Evolutionary conservation across 2,113 vertebrate species (phyloP), one percentile per base, ranked within the genome.

Genomic region (Otolemur garnettii): DNA sequence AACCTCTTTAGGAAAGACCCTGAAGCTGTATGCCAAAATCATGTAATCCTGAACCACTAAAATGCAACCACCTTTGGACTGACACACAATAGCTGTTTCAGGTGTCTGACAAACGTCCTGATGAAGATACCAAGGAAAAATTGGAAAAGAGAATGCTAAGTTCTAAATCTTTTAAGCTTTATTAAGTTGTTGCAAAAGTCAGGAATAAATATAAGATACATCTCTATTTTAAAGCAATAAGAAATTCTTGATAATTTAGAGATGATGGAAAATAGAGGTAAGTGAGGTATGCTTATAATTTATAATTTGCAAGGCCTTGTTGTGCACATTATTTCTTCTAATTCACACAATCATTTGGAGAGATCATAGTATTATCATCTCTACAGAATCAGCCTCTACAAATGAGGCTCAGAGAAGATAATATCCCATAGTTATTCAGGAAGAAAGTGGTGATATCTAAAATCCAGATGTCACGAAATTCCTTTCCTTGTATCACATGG

Each of bases 51-150:
- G 80, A 97, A 68, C 53, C 77, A 88, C 26, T 59, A 90, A 93
- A 93, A 97, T 64, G 30, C 75, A 94, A 42, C 82, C 79, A 96
- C 93, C 64, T 95, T 64, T 93, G 94, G 75, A 96, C 53, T 89
- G 94, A 96, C 88, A 96, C 28, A 80, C 69, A 60, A 45, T 91
- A 96, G 94, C 94, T 96, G 91, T 85, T 89, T 35, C 75, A 69
- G 13, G 42, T 9, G 13, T 91, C 84, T 59, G 30, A 81, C 66
- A 82, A 77, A 78, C 28, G 60, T 64, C 28, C 68, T 81, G 64
- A 75, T 59, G 57, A 90, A 84, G 66, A 96, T 42, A 42, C 15
- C 24, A 74, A 64, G 24, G 24, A 93, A 93, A 95, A 88, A 28
- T 0, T 77, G 35, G 64, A 92, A 95, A 77, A 64, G 64, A 77